A percentile compares a stretch with the other conserved stretches of the same genome.
Evolutionary conservation across 2,797 vertebrate species (phyloP).

Genomic region (Novumbra hubbsi): DNA sequence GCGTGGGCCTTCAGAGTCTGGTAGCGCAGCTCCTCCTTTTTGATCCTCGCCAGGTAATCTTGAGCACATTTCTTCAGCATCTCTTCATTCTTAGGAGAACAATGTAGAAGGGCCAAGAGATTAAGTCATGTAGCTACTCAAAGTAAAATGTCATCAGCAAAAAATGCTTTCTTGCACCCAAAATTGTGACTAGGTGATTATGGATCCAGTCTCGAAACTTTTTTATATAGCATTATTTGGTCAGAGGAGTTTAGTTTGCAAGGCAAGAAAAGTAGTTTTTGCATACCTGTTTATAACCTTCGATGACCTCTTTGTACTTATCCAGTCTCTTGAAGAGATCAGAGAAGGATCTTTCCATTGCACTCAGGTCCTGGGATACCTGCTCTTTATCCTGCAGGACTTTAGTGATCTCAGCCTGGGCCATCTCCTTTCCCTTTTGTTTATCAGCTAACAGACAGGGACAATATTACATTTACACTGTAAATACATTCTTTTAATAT

Average conservation of each 20-base stretch:
- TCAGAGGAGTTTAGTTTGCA: too few species aligned
- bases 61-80: constrained; percentile 86
- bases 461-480: background rate
- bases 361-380: constrained; percentile 75
- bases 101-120: background rate
- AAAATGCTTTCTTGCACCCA: too few species aligned
- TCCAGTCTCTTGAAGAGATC: constrained; percentile 90
- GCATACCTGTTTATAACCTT: constrained; percentile 85
- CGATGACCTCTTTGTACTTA: constrained; percentile 85
- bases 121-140: background rate
- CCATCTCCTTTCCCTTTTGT: constrained; percentile 74
- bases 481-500: background rate
- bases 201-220: too few species aligned
- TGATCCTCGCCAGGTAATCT: constrained; percentile 80
- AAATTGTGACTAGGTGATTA: too few species aligned
- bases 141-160: too few species aligned
- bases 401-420: constrained; percentile 70
- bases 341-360: constrained; percentile 85
- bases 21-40: constrained; percentile 88
- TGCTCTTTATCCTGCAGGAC: constrained; percentile 83
- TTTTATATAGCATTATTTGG: too few species aligned
- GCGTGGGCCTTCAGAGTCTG: constrained; percentile 89
- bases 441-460: constrained; percentile 72
- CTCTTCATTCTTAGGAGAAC: constrained; percentile 83
- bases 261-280: background rate